phyloP scores from a whole-genome alignment of 2,888 invertebrate species.

The Ennomos fuscantarius region DNA sequence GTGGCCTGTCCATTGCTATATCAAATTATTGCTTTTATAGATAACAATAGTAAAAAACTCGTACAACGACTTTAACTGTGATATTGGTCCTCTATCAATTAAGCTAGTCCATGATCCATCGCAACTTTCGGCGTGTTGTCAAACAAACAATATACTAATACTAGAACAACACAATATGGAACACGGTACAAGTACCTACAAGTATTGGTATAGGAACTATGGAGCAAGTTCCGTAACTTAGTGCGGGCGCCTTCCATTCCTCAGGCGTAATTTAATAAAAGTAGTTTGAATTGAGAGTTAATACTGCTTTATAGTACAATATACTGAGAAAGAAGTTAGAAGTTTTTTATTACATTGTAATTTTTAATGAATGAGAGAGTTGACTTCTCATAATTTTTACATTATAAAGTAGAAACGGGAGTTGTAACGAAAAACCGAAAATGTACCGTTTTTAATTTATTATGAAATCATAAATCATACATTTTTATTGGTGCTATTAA shows the following conservation, averaged over 20 bases:
- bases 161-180: slow-evolving; percentile 36
- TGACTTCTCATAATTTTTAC: too few relatives aligned
- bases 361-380: too few relatives aligned
- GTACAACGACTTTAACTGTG: not conserved
- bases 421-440: too few relatives aligned
- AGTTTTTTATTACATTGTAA: too few relatives aligned
- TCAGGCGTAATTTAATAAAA: slow-evolving; percentile 34
- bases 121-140: slow-evolving; percentile 36
- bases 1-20: too few relatives aligned
- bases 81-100: not conserved
- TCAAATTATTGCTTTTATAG: too few relatives aligned
- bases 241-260: slow-evolving; percentile 31
- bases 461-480: too few relatives aligned
- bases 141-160: slow-evolving; percentile 42
- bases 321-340: too few relatives aligned
- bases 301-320: slow-evolving; percentile 12
- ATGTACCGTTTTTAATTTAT: too few relatives aligned
- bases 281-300: slow-evolving; percentile 33
- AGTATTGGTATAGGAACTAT: slow-evolving; percentile 1
- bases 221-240: slow-evolving; percentile 16
- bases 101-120: slow-evolving; percentile 25
- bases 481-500: too few relatives aligned
- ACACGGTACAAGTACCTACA: slow-evolving; percentile 7
- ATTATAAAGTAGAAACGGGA: too few relatives aligned
- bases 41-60: not conserved